Base-by-base conservation (phyloP, 2,113 vertebrate genomes). In the Limnothrissa miodon region DNA sequence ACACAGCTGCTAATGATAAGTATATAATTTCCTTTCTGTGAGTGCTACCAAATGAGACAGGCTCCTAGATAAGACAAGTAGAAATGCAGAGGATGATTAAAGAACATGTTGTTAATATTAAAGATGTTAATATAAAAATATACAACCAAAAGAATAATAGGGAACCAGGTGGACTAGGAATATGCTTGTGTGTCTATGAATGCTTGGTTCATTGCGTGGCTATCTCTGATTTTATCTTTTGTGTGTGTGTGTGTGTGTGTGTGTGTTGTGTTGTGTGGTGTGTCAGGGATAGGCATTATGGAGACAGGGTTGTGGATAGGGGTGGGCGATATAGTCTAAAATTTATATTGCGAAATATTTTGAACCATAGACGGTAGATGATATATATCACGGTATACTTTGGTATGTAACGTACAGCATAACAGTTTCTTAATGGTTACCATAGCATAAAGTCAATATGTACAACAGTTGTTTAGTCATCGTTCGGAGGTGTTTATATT, bases 301-400 rank as follows among this genome's bases (percentile, higher is more conserved):
- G 6, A 62, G 59, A 25, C 6, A 62, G 80, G 81, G 62, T 82
- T 84, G 85, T 83, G 88, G n/a, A n/a, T n/a, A n/a, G n/a, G n/a
- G n/a, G n/a, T n/a, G n/a, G n/a, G n/a, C n/a, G n/a, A n/a, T n/a
- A n/a, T n/a, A n/a, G n/a, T n/a, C n/a, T n/a, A n/a, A n/a, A n/a
- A n/a, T n/a, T n/a, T n/a, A n/a, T n/a, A n/a, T n/a, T n/a, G n/a
- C n/a, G n/a, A n/a, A n/a, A n/a, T n/a, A n/a, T n/a, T n/a, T n/a
- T n/a, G n/a, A n/a, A n/a, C n/a, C n/a, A n/a, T n/a, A n/a, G n/a
- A n/a, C n/a, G n/a, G n/a, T n/a, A n/a, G n/a, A n/a, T n/a, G n/a
- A n/a, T n/a, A n/a, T n/a, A n/a, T n/a, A n/a, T n/a, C n/a, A n/a
- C n/a, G n/a, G n/a, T n/a, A n/a, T n/a, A n/a, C n/a, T n/a, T n/a